Base-by-base conservation (phyloP, 2,888 invertebrate genomes). In the Sinodicranocentrus sp. region DNA sequence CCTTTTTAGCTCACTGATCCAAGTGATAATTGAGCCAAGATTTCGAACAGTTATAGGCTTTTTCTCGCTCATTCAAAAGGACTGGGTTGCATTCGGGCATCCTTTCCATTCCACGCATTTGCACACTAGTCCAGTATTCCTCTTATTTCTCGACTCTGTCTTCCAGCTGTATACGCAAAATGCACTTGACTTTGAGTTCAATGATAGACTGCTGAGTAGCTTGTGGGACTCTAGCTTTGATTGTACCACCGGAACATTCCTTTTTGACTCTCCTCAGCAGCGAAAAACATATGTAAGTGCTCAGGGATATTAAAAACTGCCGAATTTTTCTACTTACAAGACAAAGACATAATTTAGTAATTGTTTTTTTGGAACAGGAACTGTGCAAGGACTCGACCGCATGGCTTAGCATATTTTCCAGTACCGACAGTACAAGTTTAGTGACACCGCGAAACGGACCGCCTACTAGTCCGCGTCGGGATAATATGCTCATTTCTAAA, bases 61-160 rank as follows among this genome's bases (percentile, higher is more conserved):
- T 91, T 97, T 98, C 91, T 94, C 95, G 78, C 92, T 98, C 48
- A 92, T 98, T 75, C 97, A 98, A 91, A 97, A 98, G 90, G 98
- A 98, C 90, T 99, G 98, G 98, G 92, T 98, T 2, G 94, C 96
- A 0, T 92, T 97, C 86, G 98, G 98, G 26, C 98, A 98, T 91
- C 97, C 96, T 0, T 97, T 97, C 91, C 94, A 88, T 80, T 82
- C 84, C 2, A 71, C 76, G 3, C 86, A 88, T 57, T 83, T 88
- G 82, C 88, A 88, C 57, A 76, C 87, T 76, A 87, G 87, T 67
- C 98, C 98, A 0, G 92, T 98, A 68, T 96, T 98, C 90, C 93
- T 98, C 63, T 92, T 98, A 67, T 98, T 96, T 91, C 93, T 99
- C 89, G 98, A 99, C 91, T 96, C 97, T 91, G 94, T 95, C 75